Evolutionary conservation across 2,797 vertebrate species (phyloP).

Genomic region (Limosa lapponica): DNA sequence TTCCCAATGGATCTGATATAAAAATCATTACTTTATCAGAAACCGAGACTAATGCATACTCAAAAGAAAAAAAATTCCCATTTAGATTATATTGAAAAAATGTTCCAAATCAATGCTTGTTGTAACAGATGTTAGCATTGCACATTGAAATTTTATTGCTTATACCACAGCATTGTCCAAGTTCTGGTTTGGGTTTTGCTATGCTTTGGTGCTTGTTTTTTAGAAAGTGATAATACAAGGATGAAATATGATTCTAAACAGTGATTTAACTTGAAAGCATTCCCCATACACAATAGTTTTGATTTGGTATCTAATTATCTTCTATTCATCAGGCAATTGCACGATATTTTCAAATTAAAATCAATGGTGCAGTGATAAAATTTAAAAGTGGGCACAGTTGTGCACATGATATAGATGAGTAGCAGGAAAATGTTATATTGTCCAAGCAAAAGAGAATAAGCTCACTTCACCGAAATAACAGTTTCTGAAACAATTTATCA

Average conservation of each 20-base stretch:
- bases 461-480: not conserved
- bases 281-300: not conserved
- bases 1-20: not conserved
- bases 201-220: not conserved
- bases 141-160: not conserved
- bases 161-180: not conserved
- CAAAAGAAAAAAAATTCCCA: not conserved
- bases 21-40: not conserved
- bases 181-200: not conserved
- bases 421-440: not conserved
- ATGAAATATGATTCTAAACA: not conserved
- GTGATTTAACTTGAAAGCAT: not conserved
- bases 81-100: not conserved
- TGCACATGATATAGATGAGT: not conserved
- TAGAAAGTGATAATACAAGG: not conserved
- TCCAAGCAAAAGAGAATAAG: not conserved
- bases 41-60: not conserved
- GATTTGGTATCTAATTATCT: not conserved
- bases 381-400: not conserved
- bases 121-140: not conserved
- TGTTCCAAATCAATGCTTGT: not conserved
- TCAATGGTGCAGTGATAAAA: not conserved
- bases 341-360: constrained; percentile 31
- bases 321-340: not conserved
- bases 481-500: not conserved